Evolutionary conservation across 2,888 invertebrate species (phyloP).

Genomic region (Volucella bombylans): DNA sequence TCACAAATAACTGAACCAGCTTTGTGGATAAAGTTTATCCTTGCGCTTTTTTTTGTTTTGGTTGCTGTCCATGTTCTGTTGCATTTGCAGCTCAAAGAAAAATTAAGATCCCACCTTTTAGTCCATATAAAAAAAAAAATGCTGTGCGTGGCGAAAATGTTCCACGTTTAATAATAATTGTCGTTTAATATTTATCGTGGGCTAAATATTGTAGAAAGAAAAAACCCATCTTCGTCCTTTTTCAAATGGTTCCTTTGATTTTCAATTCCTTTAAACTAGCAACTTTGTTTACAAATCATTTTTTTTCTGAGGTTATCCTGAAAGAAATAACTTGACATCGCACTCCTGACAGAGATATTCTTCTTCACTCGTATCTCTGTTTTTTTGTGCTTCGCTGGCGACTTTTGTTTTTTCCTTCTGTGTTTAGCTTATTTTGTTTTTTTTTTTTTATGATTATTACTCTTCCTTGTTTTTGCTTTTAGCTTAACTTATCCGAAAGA

Average conservation of each 20-base stretch:
- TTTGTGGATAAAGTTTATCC: not conserved
- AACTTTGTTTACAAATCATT: not conserved
- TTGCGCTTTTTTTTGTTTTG: not conserved
- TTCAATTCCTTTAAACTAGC: conserved; percentile 1
- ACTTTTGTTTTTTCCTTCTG: conserved; percentile 8
- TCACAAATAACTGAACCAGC: not conserved
- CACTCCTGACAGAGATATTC: not conserved
- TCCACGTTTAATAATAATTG: not conserved
- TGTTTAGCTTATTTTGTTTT: not conserved
- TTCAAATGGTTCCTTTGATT: not conserved
- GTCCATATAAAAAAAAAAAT: not conserved
- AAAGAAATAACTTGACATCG: not conserved
- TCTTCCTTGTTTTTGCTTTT: not conserved
- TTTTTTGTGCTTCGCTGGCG: not conserved
- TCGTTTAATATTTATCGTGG: not conserved
- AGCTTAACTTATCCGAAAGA: conserved; percentile 31
- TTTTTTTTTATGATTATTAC: not conserved
- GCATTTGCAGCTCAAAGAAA: conserved; percentile 6
- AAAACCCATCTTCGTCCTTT: conserved; percentile 3
- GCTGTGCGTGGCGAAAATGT: not conserved
- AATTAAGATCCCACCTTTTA: not conserved
- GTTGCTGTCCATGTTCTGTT: not conserved
- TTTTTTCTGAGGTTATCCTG: not conserved
- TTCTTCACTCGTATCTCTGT: not conserved
- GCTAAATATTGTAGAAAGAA: conserved; percentile 7